phyloP scores from a whole-genome alignment of 2,113 vertebrate species.

The Otocyon megalotis region DNA sequence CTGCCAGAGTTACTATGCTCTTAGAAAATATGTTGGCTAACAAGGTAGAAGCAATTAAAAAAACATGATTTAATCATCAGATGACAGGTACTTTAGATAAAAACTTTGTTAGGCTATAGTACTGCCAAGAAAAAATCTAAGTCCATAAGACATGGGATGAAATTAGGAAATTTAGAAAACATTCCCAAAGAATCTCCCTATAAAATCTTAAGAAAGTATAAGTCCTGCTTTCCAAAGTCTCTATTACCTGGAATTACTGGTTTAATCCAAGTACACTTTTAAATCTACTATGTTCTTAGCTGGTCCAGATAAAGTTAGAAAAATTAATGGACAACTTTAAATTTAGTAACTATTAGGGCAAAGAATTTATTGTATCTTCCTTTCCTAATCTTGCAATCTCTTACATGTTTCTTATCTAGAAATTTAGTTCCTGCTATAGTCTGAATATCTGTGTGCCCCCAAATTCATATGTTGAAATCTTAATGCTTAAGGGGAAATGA shows the following conservation, averaged over 20 bases:
- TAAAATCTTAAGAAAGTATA: neutral
- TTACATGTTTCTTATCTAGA: neutral
- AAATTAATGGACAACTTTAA: neutral
- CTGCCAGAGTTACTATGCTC: neutral
- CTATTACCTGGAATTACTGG: neutral
- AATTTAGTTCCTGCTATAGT: neutral
- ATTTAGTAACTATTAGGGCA: neutral
- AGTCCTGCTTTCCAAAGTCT: neutral
- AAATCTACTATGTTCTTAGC: neutral
- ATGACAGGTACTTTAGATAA: neutral
- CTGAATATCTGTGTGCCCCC: neutral
- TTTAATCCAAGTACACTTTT: neutral
- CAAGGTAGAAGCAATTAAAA: neutral
- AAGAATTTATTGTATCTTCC: neutral
- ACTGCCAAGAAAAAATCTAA: neutral
- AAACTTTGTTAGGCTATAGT: neutral
- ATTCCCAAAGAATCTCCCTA: neutral
- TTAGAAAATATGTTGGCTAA: neutral
- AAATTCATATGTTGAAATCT: neutral
- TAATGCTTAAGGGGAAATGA: neutral
- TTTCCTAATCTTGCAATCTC: neutral
- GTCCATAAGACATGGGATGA: neutral
- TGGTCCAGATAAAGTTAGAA: neutral
- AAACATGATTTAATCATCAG: neutral
- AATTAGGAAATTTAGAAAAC: neutral